These are phyloP conservation scores for Dysdera silvatica DNA, from an alignment of 1,140 invertebrate genomes.

Conservation along the genomic window DNA sequence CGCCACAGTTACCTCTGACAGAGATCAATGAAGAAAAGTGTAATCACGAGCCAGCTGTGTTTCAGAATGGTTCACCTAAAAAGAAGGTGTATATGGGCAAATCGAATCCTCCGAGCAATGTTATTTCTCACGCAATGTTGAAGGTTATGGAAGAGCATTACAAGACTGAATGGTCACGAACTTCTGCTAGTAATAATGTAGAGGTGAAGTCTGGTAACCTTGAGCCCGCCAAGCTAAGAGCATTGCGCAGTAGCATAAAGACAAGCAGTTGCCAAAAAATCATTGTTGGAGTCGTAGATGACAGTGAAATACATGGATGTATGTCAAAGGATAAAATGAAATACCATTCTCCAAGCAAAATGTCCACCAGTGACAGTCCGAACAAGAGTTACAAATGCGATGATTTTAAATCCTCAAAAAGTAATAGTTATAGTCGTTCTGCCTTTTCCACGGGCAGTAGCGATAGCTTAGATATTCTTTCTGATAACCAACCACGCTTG, in stretches of 20 bases:
- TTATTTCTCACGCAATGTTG: slow-evolving; percentile 20
- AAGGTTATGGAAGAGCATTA: slow-evolving; percentile 20
- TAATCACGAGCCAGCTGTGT: slow-evolving; percentile 28
- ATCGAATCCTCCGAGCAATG: slow-evolving; percentile 7
- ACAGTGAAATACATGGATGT: too few relatives aligned
- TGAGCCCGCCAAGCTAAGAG: too few relatives aligned
- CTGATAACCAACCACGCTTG: slow-evolving; percentile 27
- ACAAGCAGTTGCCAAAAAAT: too few relatives aligned
- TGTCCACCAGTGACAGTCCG: too few relatives aligned
- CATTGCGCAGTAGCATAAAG: too few relatives aligned
- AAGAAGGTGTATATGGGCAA: slow-evolving; percentile 11
- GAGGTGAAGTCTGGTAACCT: too few relatives aligned
- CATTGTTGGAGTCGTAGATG: too few relatives aligned
- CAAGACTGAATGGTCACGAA: slow-evolving; percentile 5
- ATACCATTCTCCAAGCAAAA: too few relatives aligned
- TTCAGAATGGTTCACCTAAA: background rate
- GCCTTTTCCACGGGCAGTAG: slow-evolving; percentile 29
- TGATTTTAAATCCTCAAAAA: too few relatives aligned
- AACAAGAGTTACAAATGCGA: too few relatives aligned
- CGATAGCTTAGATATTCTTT: slow-evolving; percentile 29
- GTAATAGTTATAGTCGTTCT: too few relatives aligned
- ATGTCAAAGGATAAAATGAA: too few relatives aligned
- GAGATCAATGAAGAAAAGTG: slow-evolving; percentile 64
- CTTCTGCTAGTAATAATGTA: background rate
- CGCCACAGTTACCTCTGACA: slow-evolving; percentile 57